Percentiles rank a stretch among this genome's conserved stretches.
These are phyloP conservation scores for Chaetoderma sp. DNA, from an alignment of 2,888 invertebrate species.

Conservation along the genomic window DNA sequence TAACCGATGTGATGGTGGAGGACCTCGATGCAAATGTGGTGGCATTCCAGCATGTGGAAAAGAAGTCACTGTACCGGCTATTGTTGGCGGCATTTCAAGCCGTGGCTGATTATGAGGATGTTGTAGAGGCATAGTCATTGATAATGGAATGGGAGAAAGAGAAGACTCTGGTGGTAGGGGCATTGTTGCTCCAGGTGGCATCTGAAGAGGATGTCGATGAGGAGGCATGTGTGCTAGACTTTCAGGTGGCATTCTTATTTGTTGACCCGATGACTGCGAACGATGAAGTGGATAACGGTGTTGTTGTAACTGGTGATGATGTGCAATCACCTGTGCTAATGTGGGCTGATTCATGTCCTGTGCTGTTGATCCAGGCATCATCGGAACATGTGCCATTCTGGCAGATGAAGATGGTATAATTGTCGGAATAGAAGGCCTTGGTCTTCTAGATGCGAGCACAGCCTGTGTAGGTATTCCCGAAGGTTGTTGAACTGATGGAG, in stretches of 20 bases:
- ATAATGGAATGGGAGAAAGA: constrained; percentile 1
- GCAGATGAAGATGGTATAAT: too few species aligned
- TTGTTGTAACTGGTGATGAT: not conserved
- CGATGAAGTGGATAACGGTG: not conserved
- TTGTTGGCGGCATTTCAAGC: constrained; percentile 11
- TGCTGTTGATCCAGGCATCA: not conserved
- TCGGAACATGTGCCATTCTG: too few species aligned
- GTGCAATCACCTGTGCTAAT: not conserved
- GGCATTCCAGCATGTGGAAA: constrained; percentile 13
- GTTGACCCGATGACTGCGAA: not conserved
- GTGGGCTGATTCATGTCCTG: too few species aligned
- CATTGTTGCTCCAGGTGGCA: constrained; percentile 4
- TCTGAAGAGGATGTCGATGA: constrained; percentile 3
- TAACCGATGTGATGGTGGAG: too few species aligned
- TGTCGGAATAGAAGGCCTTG: too few species aligned
- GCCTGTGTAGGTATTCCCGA: too few species aligned
- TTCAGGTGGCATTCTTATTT: constrained; percentile 30
- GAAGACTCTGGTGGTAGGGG: not conserved
- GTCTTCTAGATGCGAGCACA: too few species aligned
- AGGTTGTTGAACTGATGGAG: not conserved
- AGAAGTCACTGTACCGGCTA: too few species aligned
- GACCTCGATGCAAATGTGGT: too few species aligned
- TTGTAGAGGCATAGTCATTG: constrained; percentile 4
- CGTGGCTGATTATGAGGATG: too few species aligned
- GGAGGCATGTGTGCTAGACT: constrained; percentile 19